Base-by-base conservation (phyloP, 2,797 vertebrate genomes). In the Lateolabrax maculatus region DNA sequence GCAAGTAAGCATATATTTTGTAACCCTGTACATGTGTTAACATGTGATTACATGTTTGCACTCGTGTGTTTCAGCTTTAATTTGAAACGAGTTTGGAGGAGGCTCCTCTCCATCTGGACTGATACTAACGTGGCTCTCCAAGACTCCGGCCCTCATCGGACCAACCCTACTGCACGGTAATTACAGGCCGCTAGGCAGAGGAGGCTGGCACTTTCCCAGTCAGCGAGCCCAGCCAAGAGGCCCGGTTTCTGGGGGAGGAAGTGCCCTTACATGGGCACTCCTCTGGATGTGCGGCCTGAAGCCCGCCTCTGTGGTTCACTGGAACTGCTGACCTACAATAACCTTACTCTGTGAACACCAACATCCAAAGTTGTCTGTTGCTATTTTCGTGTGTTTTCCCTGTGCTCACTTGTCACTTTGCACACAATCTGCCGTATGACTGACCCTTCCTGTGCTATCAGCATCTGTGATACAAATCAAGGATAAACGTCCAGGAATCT, bases 241-340 rank as follows among this genome's bases (percentile, higher is more conserved):
- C 84, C 83, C 79, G 4, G 23, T 68, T 52, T 56, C 68, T 70
- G 63, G 65, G 52, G 81, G 44, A 80, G 93, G 92, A 91, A 90
- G 85, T 88, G 76, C 29, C 87, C 91, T 68, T 88, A 92, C 82
- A 92, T 91, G 90, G 90, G 61, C 73, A 83, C 27, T 65, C 27
- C 29, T 56, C 64, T 66, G 77, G 34, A 46, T 57, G n/a, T 55
- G 48, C 58, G 64, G 62, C 80, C 46, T 9, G 13, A 29, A 57
- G 52, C 27, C 53, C 2, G 36, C 27, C 60, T 61, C 19, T 61
- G 15, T 68, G 76, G 64, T 64, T 79, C 53, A 41, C 62, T 60
- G 66, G 44, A 77, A 52, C 36, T 36, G 48, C 75, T 78, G 73
- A 77, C 83, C 82, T 70, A 48, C 55, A 77, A 13, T 79, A 85